These are phyloP conservation scores for Antheraea pernyi DNA, from an alignment of 1,140 invertebrate species.

Conservation along the genomic window DNA sequence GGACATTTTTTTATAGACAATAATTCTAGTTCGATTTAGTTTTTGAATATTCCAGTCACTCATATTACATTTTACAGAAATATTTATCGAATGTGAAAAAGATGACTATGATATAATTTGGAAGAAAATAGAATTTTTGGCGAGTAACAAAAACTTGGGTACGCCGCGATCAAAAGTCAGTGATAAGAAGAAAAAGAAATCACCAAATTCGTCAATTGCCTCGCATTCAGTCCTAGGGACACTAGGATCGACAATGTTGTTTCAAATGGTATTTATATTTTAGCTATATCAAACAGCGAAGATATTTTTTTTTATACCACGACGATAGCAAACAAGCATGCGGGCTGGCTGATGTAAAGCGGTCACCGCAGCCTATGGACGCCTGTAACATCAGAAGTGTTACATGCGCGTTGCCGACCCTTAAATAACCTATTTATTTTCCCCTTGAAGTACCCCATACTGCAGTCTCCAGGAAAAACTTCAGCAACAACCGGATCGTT, in stretches of 20 bases:
- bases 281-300: not conserved
- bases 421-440: no score
- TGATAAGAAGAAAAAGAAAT: constrained; percentile 63
- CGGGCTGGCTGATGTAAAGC: no score
- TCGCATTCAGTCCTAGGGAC: constrained; percentile 47
- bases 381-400: no score
- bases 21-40: not conserved
- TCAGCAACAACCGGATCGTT: no score
- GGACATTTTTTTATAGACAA: no score
- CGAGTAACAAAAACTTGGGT: constrained; percentile 45
- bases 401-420: no score
- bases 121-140: constrained; percentile 54
- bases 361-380: no score
- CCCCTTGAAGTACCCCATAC: no score
- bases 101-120: constrained; percentile 57
- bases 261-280: constrained; percentile 49
- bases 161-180: constrained; percentile 58
- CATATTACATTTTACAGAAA: constrained; percentile 22
- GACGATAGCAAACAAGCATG: no score
- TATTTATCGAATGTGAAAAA: constrained; percentile 30
- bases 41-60: not conserved
- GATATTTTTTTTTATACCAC: no score
- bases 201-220: constrained; percentile 42
- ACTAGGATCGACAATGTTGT: constrained; percentile 54
- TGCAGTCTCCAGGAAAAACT: no score